Evolutionary conservation across 2,113 vertebrate species (phyloP).

Genomic region (Calyptommatus sinebrachiatus): DNA sequence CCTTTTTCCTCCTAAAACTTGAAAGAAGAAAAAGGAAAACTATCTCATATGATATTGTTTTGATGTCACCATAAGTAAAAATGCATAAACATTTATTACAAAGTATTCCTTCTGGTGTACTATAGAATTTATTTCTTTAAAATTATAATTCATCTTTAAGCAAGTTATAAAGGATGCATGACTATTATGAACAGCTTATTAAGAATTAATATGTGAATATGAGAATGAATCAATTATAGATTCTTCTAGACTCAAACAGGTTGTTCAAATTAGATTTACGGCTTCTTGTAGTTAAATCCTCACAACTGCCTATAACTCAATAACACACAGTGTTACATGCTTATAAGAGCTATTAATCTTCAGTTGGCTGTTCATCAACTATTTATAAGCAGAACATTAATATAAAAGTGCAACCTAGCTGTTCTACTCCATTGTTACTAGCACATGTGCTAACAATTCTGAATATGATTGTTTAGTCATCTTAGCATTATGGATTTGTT

Average conservation of each 20-base stretch:
- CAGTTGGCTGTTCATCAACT: conserved; percentile 23
- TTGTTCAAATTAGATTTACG: conserved; percentile 29
- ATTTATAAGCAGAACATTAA: conserved; percentile 24
- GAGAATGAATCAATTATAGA: conserved; percentile 24
- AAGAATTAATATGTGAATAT: conserved; percentile 29
- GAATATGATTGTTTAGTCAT: neutral
- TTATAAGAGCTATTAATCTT: conserved; percentile 36
- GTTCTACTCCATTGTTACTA: neutral
- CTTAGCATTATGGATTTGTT: neutral
- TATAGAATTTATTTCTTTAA: neutral
- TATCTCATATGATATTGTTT: neutral
- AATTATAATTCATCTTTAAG: neutral
- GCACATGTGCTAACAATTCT: neutral
- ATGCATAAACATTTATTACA: conserved; percentile 11
- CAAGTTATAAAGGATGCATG: conserved; percentile 9
- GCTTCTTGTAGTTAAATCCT: conserved; percentile 6
- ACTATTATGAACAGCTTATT: conserved; percentile 28
- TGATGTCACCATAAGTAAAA: neutral
- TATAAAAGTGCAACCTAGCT: conserved; percentile 4
- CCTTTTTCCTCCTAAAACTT: neutral
- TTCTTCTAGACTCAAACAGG: conserved; percentile 21
- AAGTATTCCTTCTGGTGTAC: neutral
- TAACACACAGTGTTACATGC: conserved; percentile 24
- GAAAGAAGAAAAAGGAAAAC: neutral
- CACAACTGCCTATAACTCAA: conserved; percentile 27